Evolutionary conservation across 2,113 vertebrate species (phyloP).

Genomic region (Blennius ocellaris): DNA sequence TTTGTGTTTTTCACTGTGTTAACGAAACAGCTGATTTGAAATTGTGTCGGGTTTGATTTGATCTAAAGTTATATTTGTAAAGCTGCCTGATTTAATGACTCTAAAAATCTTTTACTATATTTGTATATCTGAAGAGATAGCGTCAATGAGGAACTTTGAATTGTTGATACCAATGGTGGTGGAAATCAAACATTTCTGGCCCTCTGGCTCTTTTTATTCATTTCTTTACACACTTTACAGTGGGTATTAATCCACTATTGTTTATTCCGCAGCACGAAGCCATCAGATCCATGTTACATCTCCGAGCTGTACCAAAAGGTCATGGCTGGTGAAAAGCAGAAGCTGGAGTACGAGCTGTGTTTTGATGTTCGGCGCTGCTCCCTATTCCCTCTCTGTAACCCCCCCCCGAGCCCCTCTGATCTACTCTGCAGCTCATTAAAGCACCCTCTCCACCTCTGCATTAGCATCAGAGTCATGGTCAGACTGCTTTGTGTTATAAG

Average conservation of each 20-base stretch:
- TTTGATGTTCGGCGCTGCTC: conserved; percentile 78
- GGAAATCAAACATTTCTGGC: conserved; percentile 4
- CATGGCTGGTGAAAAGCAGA: conserved; percentile 67
- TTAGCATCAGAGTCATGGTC: conserved; percentile 87
- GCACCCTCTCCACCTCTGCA: conserved; percentile 83
- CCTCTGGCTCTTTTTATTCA: background rate
- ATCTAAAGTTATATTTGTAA: no score
- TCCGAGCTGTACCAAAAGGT: conserved; percentile 56
- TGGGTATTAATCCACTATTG: conserved; percentile 14
- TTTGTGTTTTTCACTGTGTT: no score
- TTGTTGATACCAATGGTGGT: background rate
- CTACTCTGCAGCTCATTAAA: conserved; percentile 82
- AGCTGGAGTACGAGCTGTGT: conserved; percentile 56
- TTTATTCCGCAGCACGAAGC: conserved; percentile 37
- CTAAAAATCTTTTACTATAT: no score
- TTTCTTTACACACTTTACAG: background rate
- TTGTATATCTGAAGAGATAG: no score
- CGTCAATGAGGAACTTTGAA: no score
- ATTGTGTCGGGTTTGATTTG: no score
- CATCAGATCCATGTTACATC: conserved; percentile 38
- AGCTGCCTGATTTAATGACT: no score
- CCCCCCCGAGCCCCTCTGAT: conserved; percentile 74
- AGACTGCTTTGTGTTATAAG: conserved; percentile 84
- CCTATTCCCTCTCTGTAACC: conserved; percentile 65
- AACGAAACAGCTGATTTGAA: no score